A percentile compares a stretch with the other conserved stretches of the same genome.
Conservation (phyloP, 2,888 invertebrate genomes). For the Eucriotettix oculatus region DNA sequence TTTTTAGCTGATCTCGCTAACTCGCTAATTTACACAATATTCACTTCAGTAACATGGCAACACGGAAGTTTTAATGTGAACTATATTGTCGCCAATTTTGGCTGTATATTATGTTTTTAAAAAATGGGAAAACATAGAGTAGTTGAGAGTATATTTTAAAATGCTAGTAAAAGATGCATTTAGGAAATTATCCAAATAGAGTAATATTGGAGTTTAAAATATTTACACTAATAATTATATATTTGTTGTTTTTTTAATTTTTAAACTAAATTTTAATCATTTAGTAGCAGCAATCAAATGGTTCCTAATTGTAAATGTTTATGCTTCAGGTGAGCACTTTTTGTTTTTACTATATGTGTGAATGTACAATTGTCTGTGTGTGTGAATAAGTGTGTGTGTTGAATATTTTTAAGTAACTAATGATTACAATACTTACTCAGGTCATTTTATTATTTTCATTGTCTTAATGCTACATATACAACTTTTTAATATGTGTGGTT, state of each 20-base stretch:
- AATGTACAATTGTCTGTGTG: slow-evolving; percentile 6
- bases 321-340: slow-evolving; percentile 15
- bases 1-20: slow-evolving; percentile 1
- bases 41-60: neutral
- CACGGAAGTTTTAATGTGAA: neutral
- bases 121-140: neutral
- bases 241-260: slow-evolving; percentile 3
- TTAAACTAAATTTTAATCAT: slow-evolving; percentile 13
- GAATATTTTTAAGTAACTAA: slow-evolving; percentile 22
- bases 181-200: slow-evolving; percentile 10
- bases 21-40: neutral
- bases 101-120: neutral
- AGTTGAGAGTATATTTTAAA: neutral
- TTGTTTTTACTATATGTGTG: neutral
- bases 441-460: slow-evolving; percentile 15
- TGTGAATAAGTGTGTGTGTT: slow-evolving; percentile 19
- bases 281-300: slow-evolving; percentile 18
- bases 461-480: neutral
- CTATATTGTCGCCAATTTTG: neutral
- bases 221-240: slow-evolving; percentile 4
- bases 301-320: slow-evolving; percentile 17
- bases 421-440: slow-evolving; percentile 30
- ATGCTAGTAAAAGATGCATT: slow-evolving; percentile 5
- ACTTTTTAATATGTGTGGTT: slow-evolving; percentile 19
- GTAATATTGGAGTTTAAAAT: slow-evolving; percentile 2